Conservation (phyloP, 2,113 vertebrate genomes). For the Oreochromis aureus region DNA sequence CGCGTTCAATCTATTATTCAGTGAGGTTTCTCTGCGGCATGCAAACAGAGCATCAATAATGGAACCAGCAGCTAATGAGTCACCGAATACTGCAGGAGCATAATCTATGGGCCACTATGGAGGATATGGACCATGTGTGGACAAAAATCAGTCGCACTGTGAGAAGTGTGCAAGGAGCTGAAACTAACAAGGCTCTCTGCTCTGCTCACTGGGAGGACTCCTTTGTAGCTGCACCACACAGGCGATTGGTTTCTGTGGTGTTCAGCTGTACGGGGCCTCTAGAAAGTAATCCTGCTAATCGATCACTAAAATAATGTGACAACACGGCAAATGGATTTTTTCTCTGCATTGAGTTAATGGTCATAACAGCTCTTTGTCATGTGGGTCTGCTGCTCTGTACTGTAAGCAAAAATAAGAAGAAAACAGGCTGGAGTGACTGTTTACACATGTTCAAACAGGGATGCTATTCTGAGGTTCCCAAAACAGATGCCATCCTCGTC, state of each 20-base stretch:
- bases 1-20: conserved; percentile 38
- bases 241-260: not conserved
- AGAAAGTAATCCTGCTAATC: not conserved
- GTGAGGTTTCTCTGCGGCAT: not conserved
- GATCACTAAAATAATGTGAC: not conserved
- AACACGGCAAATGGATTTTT: rapidly evolving
- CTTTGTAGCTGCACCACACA: not conserved
- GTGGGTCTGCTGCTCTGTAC: not conserved
- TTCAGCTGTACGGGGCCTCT: not conserved
- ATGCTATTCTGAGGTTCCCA: not conserved
- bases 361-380: not conserved
- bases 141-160: not conserved
- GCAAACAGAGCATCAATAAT: conserved; percentile 43
- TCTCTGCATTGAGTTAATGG: not conserved
- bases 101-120: not conserved
- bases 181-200: not conserved
- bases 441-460: not conserved
- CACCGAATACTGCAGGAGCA: conserved; percentile 14
- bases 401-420: not conserved
- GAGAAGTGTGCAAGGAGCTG: not conserved
- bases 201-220: not conserved
- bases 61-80: conserved; percentile 23
- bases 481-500: not conserved
- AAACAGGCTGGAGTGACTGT: not conserved
- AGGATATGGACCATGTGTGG: not conserved